A percentile compares a stretch with the other conserved stretches of the same genome.
Evolutionary conservation across 2,113 vertebrate genomes (phyloP).

Genomic region (Orientallactaga bullata): DNA sequence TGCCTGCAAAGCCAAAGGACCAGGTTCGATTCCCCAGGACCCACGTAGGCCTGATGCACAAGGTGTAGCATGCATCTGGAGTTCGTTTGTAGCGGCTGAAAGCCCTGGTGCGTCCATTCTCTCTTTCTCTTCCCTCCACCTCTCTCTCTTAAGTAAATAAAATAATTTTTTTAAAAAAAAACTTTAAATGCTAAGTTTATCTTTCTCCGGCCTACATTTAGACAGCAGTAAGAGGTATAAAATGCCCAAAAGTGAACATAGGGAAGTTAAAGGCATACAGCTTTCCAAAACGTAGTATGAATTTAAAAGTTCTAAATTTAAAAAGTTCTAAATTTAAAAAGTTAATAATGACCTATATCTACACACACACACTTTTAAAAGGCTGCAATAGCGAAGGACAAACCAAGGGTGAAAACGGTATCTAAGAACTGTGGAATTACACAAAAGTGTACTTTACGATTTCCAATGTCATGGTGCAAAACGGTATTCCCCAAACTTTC

Average conservation of each 20-base stretch:
- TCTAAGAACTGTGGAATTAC: not conserved
- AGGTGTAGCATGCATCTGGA: too few species aligned
- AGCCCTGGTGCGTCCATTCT: too few species aligned
- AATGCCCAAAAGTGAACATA: conserved; percentile 3
- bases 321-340: too few species aligned
- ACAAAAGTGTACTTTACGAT: not conserved
- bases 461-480: not conserved
- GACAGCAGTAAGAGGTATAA: not conserved
- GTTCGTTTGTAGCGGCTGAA: too few species aligned
- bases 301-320: conserved; percentile 45
- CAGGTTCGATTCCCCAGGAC: too few species aligned
- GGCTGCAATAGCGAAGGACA: not conserved
- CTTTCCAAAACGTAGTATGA: not conserved
- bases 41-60: too few species aligned
- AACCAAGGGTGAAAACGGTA: not conserved
- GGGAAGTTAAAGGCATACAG: not conserved
- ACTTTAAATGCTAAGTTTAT: conserved; percentile 11
- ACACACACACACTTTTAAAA: not conserved
- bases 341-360: not conserved
- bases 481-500: not conserved
- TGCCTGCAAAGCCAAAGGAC: too few species aligned
- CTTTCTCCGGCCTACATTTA: not conserved
- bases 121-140: too few species aligned
- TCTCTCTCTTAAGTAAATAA: too few species aligned
- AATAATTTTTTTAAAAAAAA: too few species aligned